Evolutionary conservation across 2,888 invertebrate genomes (phyloP).

Genomic region (Laothoe populi): DNA sequence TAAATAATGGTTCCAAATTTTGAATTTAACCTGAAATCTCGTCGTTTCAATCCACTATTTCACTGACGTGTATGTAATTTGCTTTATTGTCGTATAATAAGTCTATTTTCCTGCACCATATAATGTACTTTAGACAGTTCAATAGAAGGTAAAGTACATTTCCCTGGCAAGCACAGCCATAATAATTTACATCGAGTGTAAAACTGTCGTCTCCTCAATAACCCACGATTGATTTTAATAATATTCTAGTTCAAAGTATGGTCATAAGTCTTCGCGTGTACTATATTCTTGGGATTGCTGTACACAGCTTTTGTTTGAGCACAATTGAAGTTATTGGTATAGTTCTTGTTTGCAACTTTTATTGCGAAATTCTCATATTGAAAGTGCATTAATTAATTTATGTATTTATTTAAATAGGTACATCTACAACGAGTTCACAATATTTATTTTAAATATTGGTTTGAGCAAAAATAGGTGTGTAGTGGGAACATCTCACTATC

Average conservation of each 20-base stretch:
- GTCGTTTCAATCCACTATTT: too few relatives aligned
- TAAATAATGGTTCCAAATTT: too few relatives aligned
- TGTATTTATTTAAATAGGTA: too few relatives aligned
- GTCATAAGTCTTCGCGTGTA: not conserved
- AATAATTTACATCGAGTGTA: slow-evolving; percentile 2
- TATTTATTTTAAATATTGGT: too few relatives aligned
- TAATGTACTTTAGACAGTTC: not conserved
- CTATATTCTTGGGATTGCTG: not conserved
- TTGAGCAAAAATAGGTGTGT: too few relatives aligned
- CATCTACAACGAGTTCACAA: too few relatives aligned
- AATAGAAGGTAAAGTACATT: not conserved
- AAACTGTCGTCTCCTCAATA: slow-evolving; percentile 19
- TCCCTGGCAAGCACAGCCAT: not conserved
- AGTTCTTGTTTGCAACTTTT: not conserved
- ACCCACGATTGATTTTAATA: slow-evolving; percentile 16
- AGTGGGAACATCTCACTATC: too few relatives aligned
- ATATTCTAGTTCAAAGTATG: slow-evolving; percentile 1
- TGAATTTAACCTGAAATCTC: too few relatives aligned
- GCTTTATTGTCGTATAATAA: not conserved
- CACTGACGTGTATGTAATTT: too few relatives aligned
- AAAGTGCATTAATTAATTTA: too few relatives aligned
- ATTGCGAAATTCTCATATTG: not conserved
- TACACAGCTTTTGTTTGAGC: not conserved
- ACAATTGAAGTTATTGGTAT: not conserved
- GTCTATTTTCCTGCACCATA: not conserved